Percentiles rank a stretch among this genome's conserved stretches.
phyloP scores from a whole-genome alignment of 2,113 vertebrate species.

The Pheucticus melanocephalus region DNA sequence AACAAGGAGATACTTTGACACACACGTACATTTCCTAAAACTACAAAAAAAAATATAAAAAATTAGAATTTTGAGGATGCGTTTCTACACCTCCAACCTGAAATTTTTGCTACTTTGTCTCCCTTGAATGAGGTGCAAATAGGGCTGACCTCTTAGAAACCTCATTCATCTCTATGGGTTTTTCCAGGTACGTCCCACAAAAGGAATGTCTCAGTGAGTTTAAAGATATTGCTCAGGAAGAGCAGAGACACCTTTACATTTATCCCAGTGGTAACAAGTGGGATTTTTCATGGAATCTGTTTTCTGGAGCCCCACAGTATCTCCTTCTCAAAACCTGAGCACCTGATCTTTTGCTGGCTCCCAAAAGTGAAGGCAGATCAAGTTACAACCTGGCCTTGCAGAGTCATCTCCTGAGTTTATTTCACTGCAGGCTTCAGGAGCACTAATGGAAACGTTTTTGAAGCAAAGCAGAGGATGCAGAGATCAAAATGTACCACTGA shows the following conservation, averaged over 20 bases:
- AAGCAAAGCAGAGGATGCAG: neutral
- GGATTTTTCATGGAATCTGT: neutral
- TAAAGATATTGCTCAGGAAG: neutral
- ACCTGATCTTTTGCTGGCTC: neutral
- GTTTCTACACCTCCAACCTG: conserved; percentile 5
- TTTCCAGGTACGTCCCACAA: neutral
- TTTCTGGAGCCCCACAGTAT: neutral
- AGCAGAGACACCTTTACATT: neutral
- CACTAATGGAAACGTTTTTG: neutral
- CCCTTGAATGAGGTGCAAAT: neutral
- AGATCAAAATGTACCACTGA: neutral
- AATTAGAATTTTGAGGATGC: neutral
- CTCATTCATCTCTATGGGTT: neutral
- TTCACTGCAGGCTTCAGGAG: neutral
- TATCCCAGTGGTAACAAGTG: neutral
- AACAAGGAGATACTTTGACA: conserved; percentile 25
- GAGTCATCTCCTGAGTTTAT: neutral
- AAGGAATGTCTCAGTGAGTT: neutral
- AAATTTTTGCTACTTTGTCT: neutral
- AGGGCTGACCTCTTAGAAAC: neutral
- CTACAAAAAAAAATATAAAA: neutral
- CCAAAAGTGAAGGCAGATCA: neutral
- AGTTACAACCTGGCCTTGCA: neutral
- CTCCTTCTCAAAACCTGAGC: neutral
- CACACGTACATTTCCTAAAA: neutral